Conservation (phyloP, 1,140 invertebrate genomes). For the Saccostrea glomerata region DNA sequence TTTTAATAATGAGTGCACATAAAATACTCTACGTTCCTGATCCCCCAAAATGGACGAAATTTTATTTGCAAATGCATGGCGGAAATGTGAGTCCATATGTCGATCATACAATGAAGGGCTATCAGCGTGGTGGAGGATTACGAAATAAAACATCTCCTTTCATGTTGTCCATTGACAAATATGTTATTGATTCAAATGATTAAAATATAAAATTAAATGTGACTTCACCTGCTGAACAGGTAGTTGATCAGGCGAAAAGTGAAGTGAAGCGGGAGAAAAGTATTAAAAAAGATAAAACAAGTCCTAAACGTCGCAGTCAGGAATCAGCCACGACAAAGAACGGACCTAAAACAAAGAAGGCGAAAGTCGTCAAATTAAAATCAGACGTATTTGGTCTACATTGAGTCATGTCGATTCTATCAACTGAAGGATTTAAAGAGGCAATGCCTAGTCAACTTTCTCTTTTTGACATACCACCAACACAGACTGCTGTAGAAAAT, state of each 20-base stretch:
- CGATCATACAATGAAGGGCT: slow-evolving; percentile 15
- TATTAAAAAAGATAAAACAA: too few relatives aligned
- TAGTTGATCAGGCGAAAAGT: slow-evolving; percentile 46
- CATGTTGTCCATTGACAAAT: slow-evolving; percentile 22
- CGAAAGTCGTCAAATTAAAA: not conserved
- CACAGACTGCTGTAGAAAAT: not conserved
- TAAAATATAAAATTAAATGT: not conserved
- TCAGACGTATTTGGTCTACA: not conserved
- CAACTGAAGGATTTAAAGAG: not conserved
- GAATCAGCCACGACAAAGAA: too few relatives aligned
- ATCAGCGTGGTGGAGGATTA: slow-evolving; percentile 9
- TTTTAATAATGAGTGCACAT: not conserved
- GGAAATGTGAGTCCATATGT: slow-evolving; percentile 10
- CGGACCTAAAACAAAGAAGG: not conserved
- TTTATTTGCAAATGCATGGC: not conserved
- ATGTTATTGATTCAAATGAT: not conserved
- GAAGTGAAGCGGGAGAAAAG: not conserved
- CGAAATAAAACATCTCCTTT: slow-evolving; percentile 27
- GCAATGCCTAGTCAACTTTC: not conserved
- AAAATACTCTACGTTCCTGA: slow-evolving; percentile 13
- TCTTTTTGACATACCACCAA: not conserved
- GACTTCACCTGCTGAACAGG: slow-evolving; percentile 35
- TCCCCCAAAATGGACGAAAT: slow-evolving; percentile 5
- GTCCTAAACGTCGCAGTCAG: not conserved
- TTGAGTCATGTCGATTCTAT: not conserved